Conservation (phyloP, 2,797 vertebrate species). For the Petrocephalus schoutedeni region DNA sequence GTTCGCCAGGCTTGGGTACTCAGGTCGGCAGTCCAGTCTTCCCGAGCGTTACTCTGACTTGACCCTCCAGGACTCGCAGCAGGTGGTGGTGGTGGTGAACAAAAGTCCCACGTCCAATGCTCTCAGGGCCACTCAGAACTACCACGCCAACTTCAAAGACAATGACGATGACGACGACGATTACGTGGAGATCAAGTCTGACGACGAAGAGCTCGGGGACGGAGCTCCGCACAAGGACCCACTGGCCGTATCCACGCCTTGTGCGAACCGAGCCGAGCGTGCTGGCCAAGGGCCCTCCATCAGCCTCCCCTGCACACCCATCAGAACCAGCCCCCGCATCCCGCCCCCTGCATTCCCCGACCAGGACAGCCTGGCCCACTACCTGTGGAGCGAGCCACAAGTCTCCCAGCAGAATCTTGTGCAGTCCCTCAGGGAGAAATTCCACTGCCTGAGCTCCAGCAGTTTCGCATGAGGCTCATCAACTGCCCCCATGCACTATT, state of each 20-base stretch:
- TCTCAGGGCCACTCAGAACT: conserved; percentile 83
- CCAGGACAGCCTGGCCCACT: conserved; percentile 76
- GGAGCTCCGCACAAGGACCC: conserved; percentile 20
- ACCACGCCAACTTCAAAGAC: conserved; percentile 93
- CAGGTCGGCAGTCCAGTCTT: conserved; percentile 65
- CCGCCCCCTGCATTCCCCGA: conserved; percentile 61
- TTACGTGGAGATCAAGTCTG: conserved; percentile 95
- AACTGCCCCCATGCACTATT: neutral
- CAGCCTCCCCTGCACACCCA: conserved; percentile 62
- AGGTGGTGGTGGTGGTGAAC: conserved; percentile 81
- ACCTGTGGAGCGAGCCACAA: conserved; percentile 81
- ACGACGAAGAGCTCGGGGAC: conserved; percentile 74
- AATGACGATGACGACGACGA: conserved; percentile 80
- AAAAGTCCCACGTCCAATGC: conserved; percentile 69
- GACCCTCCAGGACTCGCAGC: conserved; percentile 85
- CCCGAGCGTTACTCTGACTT: conserved; percentile 70
- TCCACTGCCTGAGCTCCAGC: conserved; percentile 95
- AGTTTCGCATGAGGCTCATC: conserved; percentile 76
- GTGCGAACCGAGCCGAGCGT: conserved; percentile 26
- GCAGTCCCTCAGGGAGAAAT: conserved; percentile 91
- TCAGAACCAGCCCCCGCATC: conserved; percentile 46
- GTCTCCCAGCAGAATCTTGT: conserved; percentile 85
- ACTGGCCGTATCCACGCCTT: conserved; percentile 24
- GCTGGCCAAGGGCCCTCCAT: conserved; percentile 46
- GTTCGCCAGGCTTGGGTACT: conserved; percentile 26